Evolutionary conservation across 2,113 vertebrate species (phyloP).

Genomic region (Macaca mulatta): DNA sequence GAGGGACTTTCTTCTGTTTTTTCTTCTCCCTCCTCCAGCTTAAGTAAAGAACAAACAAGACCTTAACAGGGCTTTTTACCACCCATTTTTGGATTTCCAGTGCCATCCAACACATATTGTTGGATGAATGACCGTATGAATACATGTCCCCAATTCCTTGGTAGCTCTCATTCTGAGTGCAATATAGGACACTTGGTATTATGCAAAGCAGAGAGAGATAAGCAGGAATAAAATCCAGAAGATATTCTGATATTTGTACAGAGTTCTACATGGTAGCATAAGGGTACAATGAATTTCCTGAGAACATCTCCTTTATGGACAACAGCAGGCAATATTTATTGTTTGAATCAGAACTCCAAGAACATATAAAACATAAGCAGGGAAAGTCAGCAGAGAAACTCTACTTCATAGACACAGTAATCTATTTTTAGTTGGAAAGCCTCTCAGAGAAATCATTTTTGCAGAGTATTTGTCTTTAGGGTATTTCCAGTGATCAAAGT

Average conservation of each 20-base stretch:
- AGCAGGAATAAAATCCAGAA: fast-evolving
- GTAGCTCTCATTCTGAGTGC: not conserved
- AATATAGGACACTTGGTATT: fast-evolving
- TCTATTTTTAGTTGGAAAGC: not conserved
- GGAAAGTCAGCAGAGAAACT: not conserved
- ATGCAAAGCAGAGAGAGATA: not conserved
- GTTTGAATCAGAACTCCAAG: not conserved
- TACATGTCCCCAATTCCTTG: fast-evolving
- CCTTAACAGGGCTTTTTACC: not conserved
- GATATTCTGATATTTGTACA: fast-evolving
- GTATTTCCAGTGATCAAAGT: not conserved
- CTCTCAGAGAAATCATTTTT: not conserved
- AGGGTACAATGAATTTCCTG: fast-evolving
- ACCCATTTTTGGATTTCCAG: not conserved
- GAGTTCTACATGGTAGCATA: not conserved
- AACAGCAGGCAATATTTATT: not conserved
- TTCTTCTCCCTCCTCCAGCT: not conserved
- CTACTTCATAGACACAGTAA: not conserved
- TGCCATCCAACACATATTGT: fast-evolving
- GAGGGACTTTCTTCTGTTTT: not conserved
- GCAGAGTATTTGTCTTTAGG: not conserved
- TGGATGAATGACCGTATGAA: not conserved
- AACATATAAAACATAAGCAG: not conserved
- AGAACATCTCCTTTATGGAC: not conserved
- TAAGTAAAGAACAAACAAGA: not conserved